Percentiles rank a stretch among this genome's conserved stretches.
Conservation (phyloP, 2,888 invertebrate species). For the Spodoptera littoralis region DNA sequence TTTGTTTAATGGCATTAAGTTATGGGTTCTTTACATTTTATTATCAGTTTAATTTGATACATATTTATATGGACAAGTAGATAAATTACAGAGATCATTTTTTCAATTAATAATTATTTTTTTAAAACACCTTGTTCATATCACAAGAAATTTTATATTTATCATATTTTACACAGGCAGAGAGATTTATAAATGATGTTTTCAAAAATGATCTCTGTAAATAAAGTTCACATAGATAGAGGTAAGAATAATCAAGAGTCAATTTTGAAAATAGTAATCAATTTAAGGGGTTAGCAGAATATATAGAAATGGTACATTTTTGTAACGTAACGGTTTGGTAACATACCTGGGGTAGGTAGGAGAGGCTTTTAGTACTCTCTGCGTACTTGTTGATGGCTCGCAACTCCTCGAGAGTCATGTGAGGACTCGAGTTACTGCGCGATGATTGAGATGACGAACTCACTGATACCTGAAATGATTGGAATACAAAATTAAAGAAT, state of each 20-base stretch:
- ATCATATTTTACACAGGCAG: too few species aligned
- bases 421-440: constrained; percentile 91
- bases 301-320: constrained; percentile 19
- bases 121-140: too few species aligned
- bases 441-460: constrained; percentile 93
- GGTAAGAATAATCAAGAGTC: constrained; percentile 18
- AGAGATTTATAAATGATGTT: neutral
- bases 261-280: constrained; percentile 23
- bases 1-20: constrained; percentile 5
- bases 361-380: constrained; percentile 96
- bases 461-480: constrained; percentile 87
- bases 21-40: constrained; percentile 7
- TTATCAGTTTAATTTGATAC: constrained; percentile 8
- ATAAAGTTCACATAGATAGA: constrained; percentile 30
- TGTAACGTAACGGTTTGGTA: constrained; percentile 10
- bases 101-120: constrained; percentile 1
- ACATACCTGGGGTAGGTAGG: constrained; percentile 96
- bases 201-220: constrained; percentile 46
- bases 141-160: too few species aligned
- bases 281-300: constrained; percentile 25
- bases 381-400: constrained; percentile 96
- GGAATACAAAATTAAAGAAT: too few species aligned
- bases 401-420: constrained; percentile 94
- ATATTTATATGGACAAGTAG: constrained; percentile 40
- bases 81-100: constrained; percentile 42